phyloP scores from a whole-genome alignment of 2,888 invertebrate species.

The Hesperia comma region DNA sequence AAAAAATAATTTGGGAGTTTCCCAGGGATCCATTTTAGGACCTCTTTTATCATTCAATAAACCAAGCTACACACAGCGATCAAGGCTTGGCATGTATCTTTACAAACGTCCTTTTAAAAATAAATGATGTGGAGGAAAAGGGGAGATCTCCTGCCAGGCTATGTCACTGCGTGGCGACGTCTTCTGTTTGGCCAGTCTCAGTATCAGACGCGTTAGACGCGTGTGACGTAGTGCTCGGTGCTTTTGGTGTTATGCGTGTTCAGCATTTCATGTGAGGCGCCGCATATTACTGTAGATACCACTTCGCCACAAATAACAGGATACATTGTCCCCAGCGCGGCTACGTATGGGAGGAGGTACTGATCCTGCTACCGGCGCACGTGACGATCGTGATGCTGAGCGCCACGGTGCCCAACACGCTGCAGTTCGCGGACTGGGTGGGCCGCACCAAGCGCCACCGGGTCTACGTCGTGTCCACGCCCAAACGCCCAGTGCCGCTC shows the following conservation, averaged over 20 bases:
- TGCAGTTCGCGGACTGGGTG: slow-evolving; percentile 98
- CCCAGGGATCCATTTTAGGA: background rate
- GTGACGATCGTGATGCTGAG: slow-evolving; percentile 98
- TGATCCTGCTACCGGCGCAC: slow-evolving; percentile 96
- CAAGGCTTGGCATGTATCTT: background rate
- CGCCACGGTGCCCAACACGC: slow-evolving; percentile 98
- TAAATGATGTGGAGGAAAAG: too few relatives aligned
- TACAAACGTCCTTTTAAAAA: background rate
- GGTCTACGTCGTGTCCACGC: slow-evolving; percentile 96
- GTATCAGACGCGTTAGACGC: too few relatives aligned
- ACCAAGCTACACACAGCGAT: background rate
- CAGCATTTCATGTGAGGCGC: too few relatives aligned
- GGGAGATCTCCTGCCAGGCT: too few relatives aligned
- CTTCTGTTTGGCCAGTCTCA: too few relatives aligned
- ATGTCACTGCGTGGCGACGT: too few relatives aligned
- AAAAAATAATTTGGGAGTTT: background rate
- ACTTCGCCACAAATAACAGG: too few relatives aligned
- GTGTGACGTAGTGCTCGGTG: too few relatives aligned
- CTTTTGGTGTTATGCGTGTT: too few relatives aligned
- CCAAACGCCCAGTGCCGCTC: slow-evolving; percentile 96
- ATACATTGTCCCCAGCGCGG: slow-evolving; percentile 89
- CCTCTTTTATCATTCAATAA: background rate
- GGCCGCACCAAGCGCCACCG: slow-evolving; percentile 93
- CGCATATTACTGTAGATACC: too few relatives aligned
- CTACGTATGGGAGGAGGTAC: slow-evolving; percentile 99